Evolutionary conservation across 2,113 vertebrate genomes (phyloP), one percentile per base, ranked within the genome.

Genomic region (Mohoua ochrocephala): DNA sequence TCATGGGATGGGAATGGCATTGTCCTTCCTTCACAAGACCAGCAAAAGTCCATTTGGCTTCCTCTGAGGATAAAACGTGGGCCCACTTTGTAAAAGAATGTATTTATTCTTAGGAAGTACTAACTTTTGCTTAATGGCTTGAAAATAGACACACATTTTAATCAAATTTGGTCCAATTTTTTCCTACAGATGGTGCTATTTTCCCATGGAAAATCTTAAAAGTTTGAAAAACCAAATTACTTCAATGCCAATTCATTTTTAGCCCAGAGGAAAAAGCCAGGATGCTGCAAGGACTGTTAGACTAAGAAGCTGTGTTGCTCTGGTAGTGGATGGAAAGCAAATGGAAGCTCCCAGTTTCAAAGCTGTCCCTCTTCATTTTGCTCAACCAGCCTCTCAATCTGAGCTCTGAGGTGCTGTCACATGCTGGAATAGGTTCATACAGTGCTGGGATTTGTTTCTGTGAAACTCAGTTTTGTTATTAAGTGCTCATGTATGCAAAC

Each of bases 161-260:
- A 60, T 64, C 31, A 64, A 57, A 81, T 78, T 52, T 15, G 27
- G 60, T 92, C 63, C 18, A 41, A 84, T 92, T 91, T 86, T 84
- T 82, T 91, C 95, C 95, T 95, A 96, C 93, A 97, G 96, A 95
- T 96, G 95, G 95, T 96, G 96, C 95, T 96, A 64, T 96, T 95
- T 96, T 97, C 90, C 95, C 84, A 84, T 92, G 74, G 91, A 97
- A 96, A 95, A 86, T 93, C 76, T 69, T 67, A 18, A 30, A 95
- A 95, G 79, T 94, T 96, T 91, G 57, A 84, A 68, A 91, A 93
- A 68, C 75, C 83, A 92, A 90, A 57, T 78, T 1, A 30, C 63
- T 94, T 90, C 54, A 88, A 27, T 74, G 33, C 45, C 68, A 87
- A 59, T 93, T 89, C 15, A 22, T 59, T 93, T 95, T 89, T 63